These are phyloP conservation scores for Heterohyrax brucei DNA, from an alignment of 2,797 vertebrate species.

Conservation along the genomic window DNA sequence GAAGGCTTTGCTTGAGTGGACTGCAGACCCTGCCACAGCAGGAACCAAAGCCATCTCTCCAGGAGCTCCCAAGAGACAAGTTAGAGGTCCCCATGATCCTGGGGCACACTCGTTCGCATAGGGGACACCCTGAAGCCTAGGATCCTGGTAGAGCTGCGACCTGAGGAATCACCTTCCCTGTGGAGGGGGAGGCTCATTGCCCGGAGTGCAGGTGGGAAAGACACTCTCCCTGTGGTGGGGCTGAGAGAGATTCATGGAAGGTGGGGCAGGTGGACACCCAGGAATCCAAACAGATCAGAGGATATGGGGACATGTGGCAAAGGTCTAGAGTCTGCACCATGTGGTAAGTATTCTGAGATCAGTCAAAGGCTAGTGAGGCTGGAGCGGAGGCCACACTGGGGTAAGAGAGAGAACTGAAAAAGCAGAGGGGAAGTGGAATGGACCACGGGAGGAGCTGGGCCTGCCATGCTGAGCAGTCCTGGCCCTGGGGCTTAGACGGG, in stretches of 20 bases:
- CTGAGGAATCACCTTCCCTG: no score
- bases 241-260: not conserved
- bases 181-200: not conserved
- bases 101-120: no score
- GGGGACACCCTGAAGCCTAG: not conserved
- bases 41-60: not conserved
- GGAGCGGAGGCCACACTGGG: not conserved
- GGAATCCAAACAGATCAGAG: not conserved
- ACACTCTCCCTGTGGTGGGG: not conserved
- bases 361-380: not conserved
- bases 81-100: not conserved
- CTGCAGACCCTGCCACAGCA: not conserved
- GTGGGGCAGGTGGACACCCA: not conserved
- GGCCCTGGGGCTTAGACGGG: not conserved
- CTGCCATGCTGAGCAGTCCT: not conserved
- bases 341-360: not conserved
- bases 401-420: not conserved
- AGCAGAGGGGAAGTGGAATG: not conserved
- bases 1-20: not conserved
- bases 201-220: not conserved
- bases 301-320: accelerated
- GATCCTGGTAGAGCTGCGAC: accelerated
- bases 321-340: not conserved
- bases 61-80: not conserved
- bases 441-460: not conserved